Percentiles rank a stretch among this genome's conserved stretches.
Conservation (phyloP, 2,113 vertebrate genomes). For the Chascanopsetta lugubris region DNA sequence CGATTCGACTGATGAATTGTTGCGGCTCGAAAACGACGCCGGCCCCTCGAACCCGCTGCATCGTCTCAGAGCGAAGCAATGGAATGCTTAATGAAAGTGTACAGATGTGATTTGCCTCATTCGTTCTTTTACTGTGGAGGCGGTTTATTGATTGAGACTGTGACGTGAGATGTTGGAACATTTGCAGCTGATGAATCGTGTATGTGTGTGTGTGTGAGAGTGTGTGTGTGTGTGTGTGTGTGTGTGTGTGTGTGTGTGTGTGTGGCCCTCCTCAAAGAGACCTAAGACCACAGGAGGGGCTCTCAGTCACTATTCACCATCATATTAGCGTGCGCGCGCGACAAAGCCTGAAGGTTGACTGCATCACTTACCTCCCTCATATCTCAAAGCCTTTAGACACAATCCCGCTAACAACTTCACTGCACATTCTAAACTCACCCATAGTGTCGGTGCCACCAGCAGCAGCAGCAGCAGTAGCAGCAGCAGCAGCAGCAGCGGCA, state of each 20-base stretch:
- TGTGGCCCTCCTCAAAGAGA: slow-evolving; percentile 22
- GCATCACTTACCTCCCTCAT: slow-evolving; percentile 1
- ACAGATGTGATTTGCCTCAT: slow-evolving; percentile 16
- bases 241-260: background rate
- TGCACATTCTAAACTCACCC: background rate
- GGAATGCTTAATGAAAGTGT: slow-evolving; percentile 14
- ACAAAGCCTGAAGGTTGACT: background rate
- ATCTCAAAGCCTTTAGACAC: slow-evolving; percentile 8
- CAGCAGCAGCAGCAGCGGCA: slow-evolving; percentile 25
- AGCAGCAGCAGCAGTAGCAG: no score
- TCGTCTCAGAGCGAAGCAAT: background rate
- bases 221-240: slow-evolving; percentile 14
- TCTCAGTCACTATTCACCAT: slow-evolving; percentile 20
- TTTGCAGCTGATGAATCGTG: slow-evolving; percentile 45
- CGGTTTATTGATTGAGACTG: slow-evolving; percentile 31
- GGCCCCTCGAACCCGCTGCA: background rate
- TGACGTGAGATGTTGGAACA: slow-evolving; percentile 37
- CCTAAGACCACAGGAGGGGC: slow-evolving; percentile 21
- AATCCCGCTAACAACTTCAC: background rate
- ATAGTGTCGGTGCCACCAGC: slow-evolving; percentile 5
- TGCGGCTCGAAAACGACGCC: background rate
- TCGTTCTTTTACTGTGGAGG: slow-evolving; percentile 9
- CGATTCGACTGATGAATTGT: no score
- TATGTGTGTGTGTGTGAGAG: background rate
- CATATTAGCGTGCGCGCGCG: slow-evolving; percentile 5